Conservation (phyloP, 2,113 vertebrate species). For the Nibea albiflora region DNA sequence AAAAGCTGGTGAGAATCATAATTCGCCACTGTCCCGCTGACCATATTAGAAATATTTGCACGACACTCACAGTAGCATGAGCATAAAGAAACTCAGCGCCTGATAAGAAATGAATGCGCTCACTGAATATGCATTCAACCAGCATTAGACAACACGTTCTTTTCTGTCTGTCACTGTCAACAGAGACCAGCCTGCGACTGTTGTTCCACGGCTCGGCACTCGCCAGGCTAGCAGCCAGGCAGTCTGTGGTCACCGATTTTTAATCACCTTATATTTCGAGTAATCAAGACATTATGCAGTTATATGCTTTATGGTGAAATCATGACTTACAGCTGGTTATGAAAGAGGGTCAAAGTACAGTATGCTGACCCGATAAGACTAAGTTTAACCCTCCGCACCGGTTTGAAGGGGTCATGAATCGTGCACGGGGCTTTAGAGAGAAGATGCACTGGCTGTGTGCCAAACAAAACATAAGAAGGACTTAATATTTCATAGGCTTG, state of each 20-base stretch:
- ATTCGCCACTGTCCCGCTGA: neutral
- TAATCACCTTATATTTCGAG: no score
- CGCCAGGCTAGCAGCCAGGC: no score
- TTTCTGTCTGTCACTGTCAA: neutral
- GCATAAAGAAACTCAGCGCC: neutral
- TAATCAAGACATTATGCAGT: no score
- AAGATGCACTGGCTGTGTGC: neutral
- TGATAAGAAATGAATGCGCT: neutral
- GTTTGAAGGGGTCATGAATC: neutral
- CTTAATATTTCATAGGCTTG: neutral
- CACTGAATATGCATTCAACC: neutral
- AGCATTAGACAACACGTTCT: neutral
- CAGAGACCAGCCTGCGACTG: neutral
- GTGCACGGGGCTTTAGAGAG: neutral
- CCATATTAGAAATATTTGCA: neutral
- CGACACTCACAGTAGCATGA: neutral
- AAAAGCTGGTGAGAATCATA: neutral
- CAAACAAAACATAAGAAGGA: neutral
- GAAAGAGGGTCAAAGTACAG: neutral
- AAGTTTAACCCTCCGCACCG: neutral
- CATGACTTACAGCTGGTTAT: neutral
- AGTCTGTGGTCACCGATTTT: no score
- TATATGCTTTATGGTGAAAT: no score
- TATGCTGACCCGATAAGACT: neutral
- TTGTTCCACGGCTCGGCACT: neutral